These are phyloP conservation scores for Morpho helenor DNA, from an alignment of 2,888 invertebrate genomes.

Conservation along the genomic window DNA sequence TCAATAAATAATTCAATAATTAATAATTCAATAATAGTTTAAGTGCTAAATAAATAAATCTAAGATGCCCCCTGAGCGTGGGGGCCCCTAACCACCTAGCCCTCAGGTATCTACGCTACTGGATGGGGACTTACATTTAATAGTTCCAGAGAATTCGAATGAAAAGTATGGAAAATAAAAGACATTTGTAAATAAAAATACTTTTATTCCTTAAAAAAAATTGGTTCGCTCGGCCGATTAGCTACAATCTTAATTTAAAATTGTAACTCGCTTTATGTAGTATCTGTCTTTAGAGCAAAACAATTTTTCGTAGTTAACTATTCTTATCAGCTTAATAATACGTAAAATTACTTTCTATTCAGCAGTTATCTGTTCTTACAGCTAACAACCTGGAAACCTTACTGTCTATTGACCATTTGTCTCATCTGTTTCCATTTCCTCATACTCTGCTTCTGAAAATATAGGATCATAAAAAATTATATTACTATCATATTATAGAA, in stretches of 20 bases:
- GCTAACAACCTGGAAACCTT: constrained; percentile 29
- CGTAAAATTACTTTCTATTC: constrained; percentile 5
- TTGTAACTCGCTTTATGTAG: constrained; percentile 39
- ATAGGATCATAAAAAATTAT: constrained; percentile 37
- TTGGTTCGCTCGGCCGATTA: background rate
- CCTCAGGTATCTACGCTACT: too few species aligned
- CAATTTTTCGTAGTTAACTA: constrained; percentile 34
- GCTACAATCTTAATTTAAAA: background rate
- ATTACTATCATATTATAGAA: constrained; percentile 1
- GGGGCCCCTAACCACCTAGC: too few species aligned
- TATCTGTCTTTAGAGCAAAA: constrained; percentile 47
- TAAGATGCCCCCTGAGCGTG: too few species aligned
- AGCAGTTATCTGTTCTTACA: constrained; percentile 43
- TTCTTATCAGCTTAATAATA: constrained; percentile 54
- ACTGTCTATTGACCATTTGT: constrained; percentile 51
- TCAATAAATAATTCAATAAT: too few species aligned
- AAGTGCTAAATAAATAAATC: too few species aligned
- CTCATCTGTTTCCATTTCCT: constrained; percentile 72
- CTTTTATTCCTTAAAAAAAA: constrained; percentile 4
- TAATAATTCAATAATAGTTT: too few species aligned
- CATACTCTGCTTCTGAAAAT: constrained; percentile 70
- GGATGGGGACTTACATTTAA: too few species aligned
- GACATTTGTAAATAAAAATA: background rate
- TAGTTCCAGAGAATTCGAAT: too few species aligned
- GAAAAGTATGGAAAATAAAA: too few species aligned